Evolutionary conservation across 2,888 invertebrate genomes (phyloP), one percentile per base, ranked within the genome.

Genomic region (Coelogynopora nodosa): DNA sequence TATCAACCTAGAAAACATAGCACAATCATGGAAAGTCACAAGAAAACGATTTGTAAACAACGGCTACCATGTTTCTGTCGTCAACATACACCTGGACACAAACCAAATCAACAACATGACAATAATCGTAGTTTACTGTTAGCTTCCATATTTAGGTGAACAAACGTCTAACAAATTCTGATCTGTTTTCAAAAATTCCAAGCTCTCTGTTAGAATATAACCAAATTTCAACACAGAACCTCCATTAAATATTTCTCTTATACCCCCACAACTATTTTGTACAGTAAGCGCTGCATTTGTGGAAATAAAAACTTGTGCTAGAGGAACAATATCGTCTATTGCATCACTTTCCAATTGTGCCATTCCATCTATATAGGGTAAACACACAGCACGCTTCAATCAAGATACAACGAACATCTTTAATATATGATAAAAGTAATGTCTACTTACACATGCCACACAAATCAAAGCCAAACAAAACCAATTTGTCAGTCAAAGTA

Each of bases 401-500:
- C 74, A 13, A 74, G 27, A 74, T 74, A 23, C 27, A 74, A 74
- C 27, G 23, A 13, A 74, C 27, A 74, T 26, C 74, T 74, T 74
- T n/a, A 74, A 74, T n/a, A n/a, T 74, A 10, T 23, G 74, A 13
- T 13, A 23, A 74, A 74, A 13, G 27, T 74, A 74, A 23, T 74
- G 74, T 74, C 23, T 74, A 74, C 27, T 26, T 74, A 13, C 74
- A 49, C 27, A 74, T 26, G 18, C 5, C 18, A 74, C 74, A 74
- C 27, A 74, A 13, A 74, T 74, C 74, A 23, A 74, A 74, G 23
- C 23, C 18, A 74, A 49, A 49, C 49, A 49, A 49, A 49, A 49
- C 49, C 5, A 88, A 49, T 49, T 49, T 49, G 49, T 10, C 49
- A 49, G 49, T 49, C 49, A 49, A 49, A 49, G 49, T 49, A 5